phyloP scores from a whole-genome alignment of 2,113 vertebrate genomes.

The Nesogale talazaci region DNA sequence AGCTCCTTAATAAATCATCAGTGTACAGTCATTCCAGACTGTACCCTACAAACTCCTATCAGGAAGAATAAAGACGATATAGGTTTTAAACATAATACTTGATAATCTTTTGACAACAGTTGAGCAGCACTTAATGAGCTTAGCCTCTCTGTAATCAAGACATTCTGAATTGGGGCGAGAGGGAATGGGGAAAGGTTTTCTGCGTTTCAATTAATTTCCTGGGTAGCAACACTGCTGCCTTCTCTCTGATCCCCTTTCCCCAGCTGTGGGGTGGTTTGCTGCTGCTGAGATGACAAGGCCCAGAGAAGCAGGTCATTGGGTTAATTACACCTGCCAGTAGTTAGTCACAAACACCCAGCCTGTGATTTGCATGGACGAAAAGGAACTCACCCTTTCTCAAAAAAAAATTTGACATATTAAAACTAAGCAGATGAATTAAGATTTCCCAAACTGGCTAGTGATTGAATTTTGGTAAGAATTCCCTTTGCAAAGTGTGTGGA shows the following conservation, averaged over 20 bases:
- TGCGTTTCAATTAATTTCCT: slow-evolving; percentile 70
- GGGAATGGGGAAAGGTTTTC: slow-evolving; percentile 32
- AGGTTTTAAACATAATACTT: slow-evolving; percentile 82
- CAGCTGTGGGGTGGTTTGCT: neutral
- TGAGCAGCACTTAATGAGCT: slow-evolving; percentile 80
- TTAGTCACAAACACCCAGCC: neutral
- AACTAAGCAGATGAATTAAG: neutral
- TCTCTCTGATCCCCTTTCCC: neutral
- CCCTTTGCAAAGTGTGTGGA: neutral
- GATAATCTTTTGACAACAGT: slow-evolving; percentile 83
- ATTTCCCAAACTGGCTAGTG: neutral
- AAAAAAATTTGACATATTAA: neutral
- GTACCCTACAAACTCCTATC: slow-evolving; percentile 79
- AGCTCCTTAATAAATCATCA: slow-evolving; percentile 87
- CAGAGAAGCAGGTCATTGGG: neutral
- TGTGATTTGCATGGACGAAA: neutral
- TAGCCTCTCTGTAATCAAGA: slow-evolving; percentile 79
- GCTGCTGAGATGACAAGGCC: neutral
- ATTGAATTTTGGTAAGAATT: neutral
- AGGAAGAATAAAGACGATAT: slow-evolving; percentile 78
- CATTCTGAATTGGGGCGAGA: slow-evolving; percentile 58
- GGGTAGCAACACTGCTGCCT: neutral
- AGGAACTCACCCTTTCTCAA: neutral
- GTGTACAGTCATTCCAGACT: slow-evolving; percentile 79
- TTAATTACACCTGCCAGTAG: neutral